Conservation (phyloP, 2,113 vertebrate genomes). For the Gadus macrocephalus region DNA sequence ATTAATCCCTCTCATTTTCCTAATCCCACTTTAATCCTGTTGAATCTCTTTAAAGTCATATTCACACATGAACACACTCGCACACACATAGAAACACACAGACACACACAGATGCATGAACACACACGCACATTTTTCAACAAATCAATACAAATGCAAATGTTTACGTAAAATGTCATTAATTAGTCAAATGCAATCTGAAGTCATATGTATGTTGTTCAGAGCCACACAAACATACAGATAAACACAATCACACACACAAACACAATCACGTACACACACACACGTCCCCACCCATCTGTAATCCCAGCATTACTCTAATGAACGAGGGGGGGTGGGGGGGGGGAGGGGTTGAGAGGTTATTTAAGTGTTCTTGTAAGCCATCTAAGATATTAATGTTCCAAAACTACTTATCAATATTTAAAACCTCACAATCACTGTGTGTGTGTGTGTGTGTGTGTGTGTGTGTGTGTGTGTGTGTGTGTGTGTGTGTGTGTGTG, state of each 20-base stretch:
- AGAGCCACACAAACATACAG: too few relatives aligned
- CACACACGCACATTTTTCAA: too few relatives aligned
- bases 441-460: conserved; percentile 31
- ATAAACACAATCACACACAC: too few relatives aligned
- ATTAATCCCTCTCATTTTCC: too few relatives aligned
- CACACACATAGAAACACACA: conserved; percentile 26
- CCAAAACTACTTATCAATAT: conserved; percentile 99
- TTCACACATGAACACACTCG: conserved; percentile 48
- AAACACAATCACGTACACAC: too few relatives aligned
- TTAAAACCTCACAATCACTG: conserved; percentile 55
- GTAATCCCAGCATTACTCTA: too few relatives aligned
- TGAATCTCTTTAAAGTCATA: conserved; percentile 25
- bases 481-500: conserved; percentile 24
- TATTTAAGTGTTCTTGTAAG: conserved; percentile 99
- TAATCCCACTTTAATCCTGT: conserved; percentile 14
- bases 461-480: conserved; percentile 29
- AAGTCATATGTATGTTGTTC: too few relatives aligned
- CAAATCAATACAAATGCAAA: too few relatives aligned
- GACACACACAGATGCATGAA: conserved; percentile 32
- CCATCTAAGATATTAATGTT: conserved; percentile 99
- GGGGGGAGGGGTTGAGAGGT: conserved; percentile 27
- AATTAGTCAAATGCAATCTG: too few relatives aligned
- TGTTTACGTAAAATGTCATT: too few relatives aligned
- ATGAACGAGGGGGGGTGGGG: too few relatives aligned
- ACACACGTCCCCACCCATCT: too few relatives aligned